phyloP scores from a whole-genome alignment of 2,797 vertebrate species.

The Argyrosomus regius region DNA sequence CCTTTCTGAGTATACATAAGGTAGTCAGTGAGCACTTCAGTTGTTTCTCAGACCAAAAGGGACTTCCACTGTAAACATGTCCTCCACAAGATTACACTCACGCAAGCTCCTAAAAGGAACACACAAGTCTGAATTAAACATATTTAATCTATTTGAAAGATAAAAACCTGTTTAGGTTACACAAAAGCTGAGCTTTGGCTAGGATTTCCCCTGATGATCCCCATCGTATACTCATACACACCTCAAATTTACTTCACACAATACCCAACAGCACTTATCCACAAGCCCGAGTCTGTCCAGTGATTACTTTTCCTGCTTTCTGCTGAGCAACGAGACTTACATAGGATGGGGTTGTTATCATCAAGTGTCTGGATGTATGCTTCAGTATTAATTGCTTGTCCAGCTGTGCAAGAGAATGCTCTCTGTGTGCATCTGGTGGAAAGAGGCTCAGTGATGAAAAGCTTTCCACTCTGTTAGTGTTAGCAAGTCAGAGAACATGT shows the following conservation, averaged over 20 bases:
- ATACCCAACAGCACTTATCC: slow-evolving; percentile 61
- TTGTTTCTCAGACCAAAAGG: slow-evolving; percentile 74
- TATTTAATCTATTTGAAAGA: slow-evolving; percentile 65
- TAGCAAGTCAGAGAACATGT: slow-evolving; percentile 24
- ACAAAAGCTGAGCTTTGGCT: slow-evolving; percentile 55
- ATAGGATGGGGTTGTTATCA: slow-evolving; percentile 71
- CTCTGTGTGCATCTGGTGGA: slow-evolving; percentile 35
- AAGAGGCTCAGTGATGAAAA: slow-evolving; percentile 13
- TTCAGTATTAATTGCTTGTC: slow-evolving; percentile 73
- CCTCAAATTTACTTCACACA: slow-evolving; percentile 64
- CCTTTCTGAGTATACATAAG: slow-evolving; percentile 79
- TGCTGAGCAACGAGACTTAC: slow-evolving; percentile 56
- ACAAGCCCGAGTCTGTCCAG: slow-evolving; percentile 38
- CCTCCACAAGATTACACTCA: slow-evolving; percentile 69
- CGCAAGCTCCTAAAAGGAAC: slow-evolving; percentile 73
- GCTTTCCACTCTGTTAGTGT: slow-evolving; percentile 12
- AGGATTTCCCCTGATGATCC: slow-evolving; percentile 44
- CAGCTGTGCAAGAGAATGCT: slow-evolving; percentile 70
- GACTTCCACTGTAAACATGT: slow-evolving; percentile 78
- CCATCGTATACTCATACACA: slow-evolving; percentile 52
- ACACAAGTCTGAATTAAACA: slow-evolving; percentile 66
- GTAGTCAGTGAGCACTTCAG: slow-evolving; percentile 78
- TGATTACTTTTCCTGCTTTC: slow-evolving; percentile 73
- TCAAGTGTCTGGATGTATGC: slow-evolving; percentile 67
- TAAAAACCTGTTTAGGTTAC: slow-evolving; percentile 60